phyloP scores from a whole-genome alignment of 2,797 vertebrate genomes.

The Poeciliopsis presidionis region DNA sequence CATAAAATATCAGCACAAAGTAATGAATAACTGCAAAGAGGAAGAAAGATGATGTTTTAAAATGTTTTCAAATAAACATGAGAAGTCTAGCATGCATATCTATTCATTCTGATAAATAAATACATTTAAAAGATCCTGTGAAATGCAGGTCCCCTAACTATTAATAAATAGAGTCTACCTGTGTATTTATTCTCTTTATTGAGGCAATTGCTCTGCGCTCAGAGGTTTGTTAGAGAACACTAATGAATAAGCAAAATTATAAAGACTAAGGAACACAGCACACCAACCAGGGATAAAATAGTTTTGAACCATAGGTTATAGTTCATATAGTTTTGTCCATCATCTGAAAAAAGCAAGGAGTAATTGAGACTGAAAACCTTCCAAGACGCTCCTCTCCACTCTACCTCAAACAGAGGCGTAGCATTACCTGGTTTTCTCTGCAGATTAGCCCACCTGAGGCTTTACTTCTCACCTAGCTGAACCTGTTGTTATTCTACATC shows the following conservation, averaged over 20 bases:
- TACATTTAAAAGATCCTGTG: not conserved
- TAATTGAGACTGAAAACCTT: not conserved
- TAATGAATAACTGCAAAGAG: not conserved
- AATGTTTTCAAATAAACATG: not conserved
- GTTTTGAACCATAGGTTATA: not conserved
- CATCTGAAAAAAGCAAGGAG: not conserved
- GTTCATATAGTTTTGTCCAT: not conserved
- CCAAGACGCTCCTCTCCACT: not conserved
- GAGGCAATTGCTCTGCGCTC: not conserved
- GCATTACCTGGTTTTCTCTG: not conserved
- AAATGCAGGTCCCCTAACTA: not conserved
- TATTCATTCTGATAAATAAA: not conserved
- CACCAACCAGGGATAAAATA: not conserved
- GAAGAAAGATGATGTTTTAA: not conserved
- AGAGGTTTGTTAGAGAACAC: not conserved
- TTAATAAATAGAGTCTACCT: not conserved
- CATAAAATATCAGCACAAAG: not conserved
- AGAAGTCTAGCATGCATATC: not conserved
- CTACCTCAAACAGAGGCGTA: too few species aligned
- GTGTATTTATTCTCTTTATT: not conserved
- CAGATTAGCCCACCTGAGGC: not conserved
- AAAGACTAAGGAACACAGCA: not conserved
- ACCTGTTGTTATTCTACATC: not conserved
- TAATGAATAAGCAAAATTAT: not conserved
- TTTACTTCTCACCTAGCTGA: not conserved